These are phyloP conservation scores for Galeopterus variegatus DNA, from an alignment of 2,113 vertebrate species.

Conservation along the genomic window DNA sequence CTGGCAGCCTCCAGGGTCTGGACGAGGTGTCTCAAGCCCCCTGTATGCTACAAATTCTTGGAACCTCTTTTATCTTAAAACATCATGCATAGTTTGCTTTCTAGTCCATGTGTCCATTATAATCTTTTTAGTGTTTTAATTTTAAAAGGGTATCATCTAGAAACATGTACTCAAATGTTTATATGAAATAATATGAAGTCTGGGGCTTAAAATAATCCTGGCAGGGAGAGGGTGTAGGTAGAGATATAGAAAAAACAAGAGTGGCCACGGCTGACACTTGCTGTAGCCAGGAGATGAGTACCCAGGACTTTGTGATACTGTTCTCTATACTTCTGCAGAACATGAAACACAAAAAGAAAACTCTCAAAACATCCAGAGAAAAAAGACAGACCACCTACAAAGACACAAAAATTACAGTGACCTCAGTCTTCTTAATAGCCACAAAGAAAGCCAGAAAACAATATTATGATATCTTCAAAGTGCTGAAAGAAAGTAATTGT, in stretches of 20 bases:
- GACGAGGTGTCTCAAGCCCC: not conserved
- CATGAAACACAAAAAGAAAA: not conserved
- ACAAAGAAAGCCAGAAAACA: not conserved
- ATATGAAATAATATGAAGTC: not conserved
- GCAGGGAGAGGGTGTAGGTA: not conserved
- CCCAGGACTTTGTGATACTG: not conserved
- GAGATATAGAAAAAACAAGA: not conserved
- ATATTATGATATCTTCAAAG: not conserved
- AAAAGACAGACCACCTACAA: not conserved
- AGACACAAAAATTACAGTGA: not conserved
- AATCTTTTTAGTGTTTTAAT: not conserved
- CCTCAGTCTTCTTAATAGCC: not conserved
- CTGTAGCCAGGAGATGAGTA: not conserved
- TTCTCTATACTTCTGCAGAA: not conserved
- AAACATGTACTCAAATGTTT: not conserved
- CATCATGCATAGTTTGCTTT: not conserved
- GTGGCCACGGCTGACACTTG: not conserved
- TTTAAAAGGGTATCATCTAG: not conserved
- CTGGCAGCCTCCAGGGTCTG: not conserved
- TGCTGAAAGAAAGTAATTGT: not conserved
- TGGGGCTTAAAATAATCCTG: not conserved
- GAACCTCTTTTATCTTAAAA: conserved; percentile 4
- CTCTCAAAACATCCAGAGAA: not conserved
- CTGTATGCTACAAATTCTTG: not conserved
- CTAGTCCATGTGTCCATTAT: not conserved